phyloP scores from a whole-genome alignment of 2,888 invertebrate genomes.

The Tinea pellionella region DNA sequence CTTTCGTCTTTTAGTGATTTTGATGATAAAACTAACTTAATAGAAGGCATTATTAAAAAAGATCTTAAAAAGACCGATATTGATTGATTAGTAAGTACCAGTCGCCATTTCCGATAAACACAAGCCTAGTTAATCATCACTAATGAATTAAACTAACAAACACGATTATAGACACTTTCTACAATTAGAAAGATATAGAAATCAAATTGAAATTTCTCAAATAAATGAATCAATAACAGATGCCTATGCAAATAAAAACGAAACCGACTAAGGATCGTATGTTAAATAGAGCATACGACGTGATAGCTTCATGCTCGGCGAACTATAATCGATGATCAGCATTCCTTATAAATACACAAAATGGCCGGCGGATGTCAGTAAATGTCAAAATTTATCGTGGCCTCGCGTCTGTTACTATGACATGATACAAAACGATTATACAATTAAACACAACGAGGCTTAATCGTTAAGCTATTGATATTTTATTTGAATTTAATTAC shows the following conservation, averaged over 20 bases:
- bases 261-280: constrained; percentile 24
- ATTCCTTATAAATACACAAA: constrained; percentile 25
- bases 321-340: constrained; percentile 22
- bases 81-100: too few species aligned
- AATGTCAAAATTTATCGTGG: constrained; percentile 24
- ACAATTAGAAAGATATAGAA: neutral
- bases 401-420: constrained; percentile 28
- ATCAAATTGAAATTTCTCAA: neutral
- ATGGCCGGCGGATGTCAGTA: constrained; percentile 22
- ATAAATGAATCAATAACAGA: constrained; percentile 11
- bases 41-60: too few species aligned
- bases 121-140: too few species aligned
- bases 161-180: neutral
- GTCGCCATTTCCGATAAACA: too few species aligned
- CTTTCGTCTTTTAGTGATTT: too few species aligned
- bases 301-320: constrained; percentile 29
- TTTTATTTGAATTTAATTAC: neutral
- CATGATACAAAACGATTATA: too few species aligned
- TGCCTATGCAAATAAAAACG: constrained; percentile 22
- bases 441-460: neutral
- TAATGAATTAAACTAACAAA: too few species aligned
- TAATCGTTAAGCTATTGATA: neutral
- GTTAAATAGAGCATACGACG: constrained; percentile 24
- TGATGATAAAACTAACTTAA: too few species aligned
- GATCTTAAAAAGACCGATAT: too few species aligned